Evolutionary conservation across 2,797 vertebrate species (phyloP), one percentile per base, ranked within the genome.

Genomic region (Geotrypetes seraphini): DNA sequence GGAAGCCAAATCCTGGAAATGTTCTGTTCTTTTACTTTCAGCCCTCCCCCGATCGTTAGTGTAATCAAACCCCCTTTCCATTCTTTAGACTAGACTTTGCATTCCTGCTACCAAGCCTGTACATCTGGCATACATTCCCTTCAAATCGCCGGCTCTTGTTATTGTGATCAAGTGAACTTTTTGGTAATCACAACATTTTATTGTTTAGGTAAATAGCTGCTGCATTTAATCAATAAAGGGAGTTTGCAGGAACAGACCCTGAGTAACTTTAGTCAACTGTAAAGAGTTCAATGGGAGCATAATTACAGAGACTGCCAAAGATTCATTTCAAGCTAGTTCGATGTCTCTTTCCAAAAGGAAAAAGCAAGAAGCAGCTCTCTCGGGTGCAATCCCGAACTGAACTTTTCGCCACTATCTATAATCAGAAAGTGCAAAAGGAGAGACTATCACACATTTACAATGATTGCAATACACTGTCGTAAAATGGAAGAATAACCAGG

Each of bases 241-340:
- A 53, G 55, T 61, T 54, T 58, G 54, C 57, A 47, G 48, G 49
- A 58, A 28, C 53, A 49, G 26, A 57, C 43, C 67, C 17, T 17
- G 53, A 67, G 75, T 75, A 80, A 81, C 71, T 78, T 68, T 70
- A 83, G 74, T 73, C 77, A 74, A 63, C 63, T 62, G 54, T 73
- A 72, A 77, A 66, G 65, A 51, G 54, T 75, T 79, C 68, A 62
- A 33, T 39, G 52, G 70, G 63, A 63, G 53, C 37, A 36, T 75
- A 73, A 79, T 78, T 71, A 77, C 19, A 64, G 66, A 71, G 65
- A 52, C 67, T 5, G 15, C 54, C 41, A 51, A 23, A 53, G 54
- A 23, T 52, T 73, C 68, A 47, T 66, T 74, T 43, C 31, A 43
- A 44, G 40, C 52, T 53, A 47, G 69, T 56, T 66, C 60, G 34